A percentile compares a stretch with the other conserved stretches of the same genome.
These are phyloP conservation scores for Xiphophorus couchianus DNA, from an alignment of 2,113 vertebrate genomes.

Conservation along the genomic window DNA sequence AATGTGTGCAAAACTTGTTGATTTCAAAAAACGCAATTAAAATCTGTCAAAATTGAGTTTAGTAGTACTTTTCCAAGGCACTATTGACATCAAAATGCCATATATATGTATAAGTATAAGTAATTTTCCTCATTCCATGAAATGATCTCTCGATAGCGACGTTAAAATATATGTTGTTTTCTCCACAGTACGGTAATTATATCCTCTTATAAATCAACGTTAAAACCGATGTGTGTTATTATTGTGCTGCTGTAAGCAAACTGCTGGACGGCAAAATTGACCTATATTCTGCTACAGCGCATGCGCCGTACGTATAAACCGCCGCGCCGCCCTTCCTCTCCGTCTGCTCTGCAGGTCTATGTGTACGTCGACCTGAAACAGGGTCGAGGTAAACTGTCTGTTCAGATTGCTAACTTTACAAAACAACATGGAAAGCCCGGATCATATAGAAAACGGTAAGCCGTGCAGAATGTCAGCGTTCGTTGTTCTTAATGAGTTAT, in stretches of 20 bases:
- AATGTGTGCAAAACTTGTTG: too few relatives aligned
- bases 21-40: too few relatives aligned
- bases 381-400: slow-evolving; percentile 7
- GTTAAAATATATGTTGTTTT: too few relatives aligned
- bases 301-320: slow-evolving; percentile 46
- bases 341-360: slow-evolving; percentile 57
- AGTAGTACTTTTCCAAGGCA: too few relatives aligned
- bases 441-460: slow-evolving; percentile 54
- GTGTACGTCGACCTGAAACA: slow-evolving; percentile 53
- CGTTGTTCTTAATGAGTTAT: neutral
- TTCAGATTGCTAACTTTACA: neutral
- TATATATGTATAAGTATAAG: too few relatives aligned
- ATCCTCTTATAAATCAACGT: neutral
- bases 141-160: too few relatives aligned
- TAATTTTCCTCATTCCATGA: too few relatives aligned
- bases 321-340: slow-evolving; percentile 71
- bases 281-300: slow-evolving; percentile 28
- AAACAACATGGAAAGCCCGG: slow-evolving; percentile 51
- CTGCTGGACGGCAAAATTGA: neutral
- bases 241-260: too few relatives aligned
- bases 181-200: neutral
- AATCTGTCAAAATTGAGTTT: too few relatives aligned
- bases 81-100: too few relatives aligned
- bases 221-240: neutral
- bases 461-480: fast-evolving